These are phyloP conservation scores for Syngnathus floridae DNA, from an alignment of 2,113 vertebrate genomes.

Conservation along the genomic window DNA sequence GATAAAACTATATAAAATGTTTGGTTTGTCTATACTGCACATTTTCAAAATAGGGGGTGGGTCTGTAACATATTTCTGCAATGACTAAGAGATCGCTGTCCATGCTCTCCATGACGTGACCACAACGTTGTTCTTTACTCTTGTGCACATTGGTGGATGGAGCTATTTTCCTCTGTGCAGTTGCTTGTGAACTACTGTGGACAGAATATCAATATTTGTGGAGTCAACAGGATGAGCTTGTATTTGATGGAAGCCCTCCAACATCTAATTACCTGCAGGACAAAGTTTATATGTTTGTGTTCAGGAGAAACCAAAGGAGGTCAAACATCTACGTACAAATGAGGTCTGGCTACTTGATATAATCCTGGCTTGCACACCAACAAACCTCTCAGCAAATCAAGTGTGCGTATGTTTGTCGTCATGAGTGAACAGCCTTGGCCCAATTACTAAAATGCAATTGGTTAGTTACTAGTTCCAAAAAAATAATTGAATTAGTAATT, in stretches of 20 bases:
- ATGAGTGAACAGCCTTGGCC: slow-evolving; percentile 43
- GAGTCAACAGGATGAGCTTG: slow-evolving; percentile 48
- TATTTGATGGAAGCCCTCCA: slow-evolving; percentile 55
- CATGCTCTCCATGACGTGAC: background rate
- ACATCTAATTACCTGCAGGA: slow-evolving; percentile 51
- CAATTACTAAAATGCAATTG: no score
- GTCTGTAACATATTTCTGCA: background rate
- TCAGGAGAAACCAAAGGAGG: slow-evolving; percentile 11
- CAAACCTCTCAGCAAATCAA: slow-evolving; percentile 56
- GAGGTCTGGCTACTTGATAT: slow-evolving; percentile 59
- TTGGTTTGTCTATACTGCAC: no score
- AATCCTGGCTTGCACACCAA: slow-evolving; percentile 56
- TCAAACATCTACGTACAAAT: slow-evolving; percentile 46
- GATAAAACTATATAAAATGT: no score
- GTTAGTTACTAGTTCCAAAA: no score
- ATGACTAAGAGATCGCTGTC: background rate
- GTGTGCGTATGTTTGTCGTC: slow-evolving; percentile 42
- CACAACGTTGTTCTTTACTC: background rate
- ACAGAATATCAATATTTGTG: slow-evolving; percentile 58
- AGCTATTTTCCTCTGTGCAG: slow-evolving; percentile 28
- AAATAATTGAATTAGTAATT: background rate
- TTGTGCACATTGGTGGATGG: slow-evolving; percentile 2
- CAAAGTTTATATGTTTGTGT: slow-evolving; percentile 22
- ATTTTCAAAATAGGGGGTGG: no score
- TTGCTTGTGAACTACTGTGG: slow-evolving; percentile 34